phyloP scores from a whole-genome alignment of 2,888 invertebrate genomes.

The Clitarchus hookeri region DNA sequence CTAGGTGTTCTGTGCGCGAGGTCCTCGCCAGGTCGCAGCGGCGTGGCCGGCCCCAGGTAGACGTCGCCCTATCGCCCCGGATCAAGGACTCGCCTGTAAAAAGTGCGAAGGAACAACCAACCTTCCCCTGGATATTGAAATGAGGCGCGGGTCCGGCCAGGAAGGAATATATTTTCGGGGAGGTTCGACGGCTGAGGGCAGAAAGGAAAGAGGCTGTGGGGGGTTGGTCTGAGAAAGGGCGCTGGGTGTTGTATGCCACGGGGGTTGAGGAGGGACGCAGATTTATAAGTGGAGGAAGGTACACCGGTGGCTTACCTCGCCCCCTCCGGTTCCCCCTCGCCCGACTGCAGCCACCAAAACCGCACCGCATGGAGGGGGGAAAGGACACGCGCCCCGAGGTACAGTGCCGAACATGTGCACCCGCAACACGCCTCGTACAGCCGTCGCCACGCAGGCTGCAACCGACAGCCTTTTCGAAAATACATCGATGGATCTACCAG shows the following conservation, averaged over 20 bases:
- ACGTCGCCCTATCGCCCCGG: no score
- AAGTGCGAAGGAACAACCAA: not conserved
- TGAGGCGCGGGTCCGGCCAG: not conserved
- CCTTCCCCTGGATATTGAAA: not conserved
- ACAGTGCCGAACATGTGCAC: not conserved
- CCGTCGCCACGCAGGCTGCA: no score
- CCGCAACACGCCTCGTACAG: no score
- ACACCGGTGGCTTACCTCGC: constrained; percentile 16
- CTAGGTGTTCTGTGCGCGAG: not conserved
- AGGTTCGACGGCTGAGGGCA: not conserved
- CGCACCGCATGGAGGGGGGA: not conserved
- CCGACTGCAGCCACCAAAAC: constrained; percentile 35
- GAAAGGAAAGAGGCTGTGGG: not conserved
- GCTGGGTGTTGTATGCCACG: not conserved
- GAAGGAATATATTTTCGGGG: not conserved
- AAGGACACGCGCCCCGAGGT: not conserved
- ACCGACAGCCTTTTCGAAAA: no score
- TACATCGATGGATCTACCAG: no score
- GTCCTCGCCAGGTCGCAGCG: no score
- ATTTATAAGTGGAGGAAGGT: not conserved
- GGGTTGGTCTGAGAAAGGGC: not conserved
- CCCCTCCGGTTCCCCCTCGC: constrained; percentile 35
- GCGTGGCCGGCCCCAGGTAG: no score
- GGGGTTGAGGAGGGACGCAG: not conserved
- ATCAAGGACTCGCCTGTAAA: not conserved